Evolutionary conservation across 2,888 invertebrate genomes (phyloP), one percentile per base, ranked within the genome.

Genomic region (Rhopalosiphum nymphaeae): DNA sequence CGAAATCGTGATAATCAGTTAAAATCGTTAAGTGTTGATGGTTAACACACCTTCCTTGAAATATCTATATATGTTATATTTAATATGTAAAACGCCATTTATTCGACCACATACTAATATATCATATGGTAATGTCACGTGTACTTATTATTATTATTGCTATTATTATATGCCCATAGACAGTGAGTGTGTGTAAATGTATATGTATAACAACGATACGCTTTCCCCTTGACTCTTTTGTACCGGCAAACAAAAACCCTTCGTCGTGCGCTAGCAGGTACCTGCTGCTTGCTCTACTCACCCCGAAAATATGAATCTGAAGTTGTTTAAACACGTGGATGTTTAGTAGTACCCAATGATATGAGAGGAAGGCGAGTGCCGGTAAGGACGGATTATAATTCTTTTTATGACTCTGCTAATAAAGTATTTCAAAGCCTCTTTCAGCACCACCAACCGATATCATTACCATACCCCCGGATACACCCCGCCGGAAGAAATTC

Each of bases 341-440:
- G 53, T 91, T 91, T 91, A 56, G 91, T 85, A 85, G 57, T 57
- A 56, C 44, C 61, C 57, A 11, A 5, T 26, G 36, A 78, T 36
- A 78, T 10, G 7, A 36, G 21, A 21, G 21, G 36, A 21, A 7
- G 4, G n/a, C 13, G 36, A 42, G 9, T 36, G 44, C 29, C 29
- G 36, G 26, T 56, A 78, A 44, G 78, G 87, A 42, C 92, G 78
- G 78, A 78, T 89, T 89, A 89, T 78, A 78, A 88, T 78, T 89
- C 88, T 93, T 93, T 89, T 93, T 89, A 78, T 46, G 67, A 78
- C 67, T 87, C 78, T 78, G 44, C 92, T 89, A 93, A 93, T 93
- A 93, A 93, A 93, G 92, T 93, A 56, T 93, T 89, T 89, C 88
- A 78, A 93, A 93, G 92, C 92, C 42, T 78, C 53, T 93, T 88